Evolutionary conservation across 2,888 invertebrate genomes (phyloP), one percentile per base, ranked within the genome.

Genomic region (Bombylius discolor): DNA sequence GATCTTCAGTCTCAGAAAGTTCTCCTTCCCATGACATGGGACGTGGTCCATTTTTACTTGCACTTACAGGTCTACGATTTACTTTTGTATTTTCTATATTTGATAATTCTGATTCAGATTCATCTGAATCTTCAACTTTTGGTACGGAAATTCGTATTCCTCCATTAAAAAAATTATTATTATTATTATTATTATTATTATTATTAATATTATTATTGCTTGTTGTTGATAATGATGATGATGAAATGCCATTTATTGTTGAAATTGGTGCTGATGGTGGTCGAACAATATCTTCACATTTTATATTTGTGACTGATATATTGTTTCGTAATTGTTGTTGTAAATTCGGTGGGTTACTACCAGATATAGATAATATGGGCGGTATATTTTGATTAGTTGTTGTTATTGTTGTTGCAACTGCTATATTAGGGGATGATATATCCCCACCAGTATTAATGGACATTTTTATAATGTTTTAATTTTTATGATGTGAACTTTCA

Each of bases 11-110:
- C 68, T 93, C 93, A 4, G 91, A 92, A 12, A 93, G 79, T 71
- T 91, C 92, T 9, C 93, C 93, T 72, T 93, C 93, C 93, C 93
- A 93, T 8, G 91, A 92, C 93, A 94, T 94, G 51, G 93, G 93
- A 53, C 93, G 76, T 9, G 81, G 80, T 49, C 79, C 79, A 58
- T 70, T 73, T 58, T 71, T 71, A 52, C 58, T 62, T 48, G 44
- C 47, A 62, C 74, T 75, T 58, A 71, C 76, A 8, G 63, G 63
- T 44, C 81, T 72, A 56, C 80, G 67, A 59, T 78, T 80, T n/a
- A 81, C 81, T 58, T 71, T 72, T 5, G 72, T 65, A 60, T 70
- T 71, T 62, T 74, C 74, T 59, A 74, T 74, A 57, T 69, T 71
- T 33, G 72, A 69, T 60, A 74, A 49, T 60, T 74, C 74, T 11